Evolutionary conservation across 2,888 invertebrate species (phyloP), one percentile per base, ranked within the genome.

Genomic region (Drosophila melanosoma): DNA sequence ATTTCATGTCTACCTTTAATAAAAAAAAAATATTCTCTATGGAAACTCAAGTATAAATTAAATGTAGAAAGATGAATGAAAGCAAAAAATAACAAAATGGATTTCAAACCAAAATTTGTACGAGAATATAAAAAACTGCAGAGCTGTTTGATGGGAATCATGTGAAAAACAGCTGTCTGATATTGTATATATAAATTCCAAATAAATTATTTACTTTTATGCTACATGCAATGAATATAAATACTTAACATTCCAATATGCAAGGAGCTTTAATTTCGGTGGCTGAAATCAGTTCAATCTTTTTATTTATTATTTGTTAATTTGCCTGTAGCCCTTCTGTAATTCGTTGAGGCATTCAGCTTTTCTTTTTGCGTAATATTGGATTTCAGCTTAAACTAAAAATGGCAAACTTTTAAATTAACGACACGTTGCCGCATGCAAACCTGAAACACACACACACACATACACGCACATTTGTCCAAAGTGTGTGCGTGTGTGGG

Each of bases 391-490:
- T 74, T 78, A 71, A 82, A 78, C 88, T 89, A 85, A 89, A 87
- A 85, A 74, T 79, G 61, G 71, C 58, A 77, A 80, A 82, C 76
- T 89, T 89, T 85, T 83, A 85, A 82, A 82, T 84, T 77, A 82
- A 76, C 79, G 63, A 73, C 58, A 54, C 59, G 45, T 51, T 65
- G 61, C 53, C 42, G 32, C 49, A 26, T 26, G 38, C 60, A 72
- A 65, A 54, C 23, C 63, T 69, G 77, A 58, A 59, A 54, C 53
- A 23, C 67, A 48, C 61, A 56, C 56, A 45, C 56, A 64, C 64
- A 48, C 65, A 68, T 62, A 53, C 72, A 59, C 45, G 63, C 58
- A 67, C 26, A 69, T 29, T 53, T 36, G 58, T 40, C 3, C n/a
- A 54, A 20, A 53, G 49, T 57, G 59, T 57, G 59, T 57, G 73